These are phyloP conservation scores for Tichodroma muraria DNA, from an alignment of 2,113 vertebrate species.

Conservation along the genomic window DNA sequence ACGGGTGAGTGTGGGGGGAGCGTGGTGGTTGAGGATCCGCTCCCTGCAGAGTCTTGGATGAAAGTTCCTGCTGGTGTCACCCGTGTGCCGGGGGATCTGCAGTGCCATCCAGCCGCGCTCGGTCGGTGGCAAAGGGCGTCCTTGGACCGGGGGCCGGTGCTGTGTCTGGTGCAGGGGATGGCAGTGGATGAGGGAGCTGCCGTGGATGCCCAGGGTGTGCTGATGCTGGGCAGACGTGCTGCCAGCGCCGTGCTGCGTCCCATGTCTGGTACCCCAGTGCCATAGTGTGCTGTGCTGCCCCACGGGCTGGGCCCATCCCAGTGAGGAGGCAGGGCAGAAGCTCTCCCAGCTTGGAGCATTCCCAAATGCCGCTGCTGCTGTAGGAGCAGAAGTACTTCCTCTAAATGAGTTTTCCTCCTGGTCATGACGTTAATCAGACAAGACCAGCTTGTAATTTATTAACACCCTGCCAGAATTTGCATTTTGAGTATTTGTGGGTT, in stretches of 20 bases:
- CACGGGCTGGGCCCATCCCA: fast-evolving
- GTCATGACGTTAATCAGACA: not conserved
- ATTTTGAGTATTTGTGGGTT: not conserved
- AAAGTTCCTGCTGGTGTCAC: fast-evolving
- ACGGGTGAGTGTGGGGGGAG: constrained; percentile 72
- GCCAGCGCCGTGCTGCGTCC: fast-evolving
- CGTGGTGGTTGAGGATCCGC: fast-evolving
- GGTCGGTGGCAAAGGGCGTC: fast-evolving
- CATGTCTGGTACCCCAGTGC: fast-evolving
- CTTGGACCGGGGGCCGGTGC: fast-evolving
- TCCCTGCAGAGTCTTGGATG: fast-evolving
- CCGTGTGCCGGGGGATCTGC: fast-evolving
- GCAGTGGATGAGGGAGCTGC: not conserved
- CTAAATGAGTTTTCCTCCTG: not conserved
- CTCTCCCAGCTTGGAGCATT: not conserved
- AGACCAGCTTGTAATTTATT: not conserved
- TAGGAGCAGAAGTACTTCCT: not conserved
- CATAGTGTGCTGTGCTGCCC: fast-evolving
- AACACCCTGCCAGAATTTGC: not conserved
- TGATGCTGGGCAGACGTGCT: fast-evolving
- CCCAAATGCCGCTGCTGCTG: not conserved
- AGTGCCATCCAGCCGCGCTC: fast-evolving
- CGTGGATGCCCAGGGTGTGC: fast-evolving
- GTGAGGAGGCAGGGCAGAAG: fast-evolving
- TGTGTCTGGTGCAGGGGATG: fast-evolving